Base-by-base conservation (phyloP, 2,888 invertebrate genomes). In the Hedya salicella region DNA sequence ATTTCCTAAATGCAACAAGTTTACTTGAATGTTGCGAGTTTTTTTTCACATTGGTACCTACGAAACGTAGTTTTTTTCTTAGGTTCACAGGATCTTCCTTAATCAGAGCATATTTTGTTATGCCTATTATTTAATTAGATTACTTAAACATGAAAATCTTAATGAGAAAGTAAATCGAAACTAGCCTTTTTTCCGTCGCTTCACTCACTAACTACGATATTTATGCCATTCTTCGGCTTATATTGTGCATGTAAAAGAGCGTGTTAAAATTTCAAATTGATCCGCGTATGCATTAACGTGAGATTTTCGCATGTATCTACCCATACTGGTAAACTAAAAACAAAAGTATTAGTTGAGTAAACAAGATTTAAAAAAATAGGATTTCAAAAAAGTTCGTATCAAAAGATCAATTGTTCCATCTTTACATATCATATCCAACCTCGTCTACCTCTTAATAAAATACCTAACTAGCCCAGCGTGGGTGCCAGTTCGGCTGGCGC, bases 401-500 rank as follows among this genome's bases (percentile, higher is more conserved):
- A 36, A 8, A 2, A 36, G 36, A 9, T 36, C 13, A 36, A 36
- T 36, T 11, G 36, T 11, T 1, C 11, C 3, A 25, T 6, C 36
- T 36, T 11, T 36, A 2, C 36, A 36, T 32, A 32, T 36, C 8
- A 25, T 36, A 25, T 36, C 9, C 6, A 36, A 36, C 30, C 21
- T 21, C 14, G 6, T 16, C 25, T 50, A 3, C 42, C 17, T 25
- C 25, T 14, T 36, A 48, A 30, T 49, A 16, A 16, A 9, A 56
- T 25, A 42, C 42, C 30, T 42, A 57, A 44, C 42, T 39, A 25
- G 21, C 13, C 21, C 25, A 48, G 8, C 46, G 84, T 85, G 88
- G 91, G 90, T 89, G 91, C 90, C 83, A 73, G 71, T 71, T 76
- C 74, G 83, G 76, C 85, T 84, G 82, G 72, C 59, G 62, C 70